These are phyloP conservation scores for Coptodon bakossiorum DNA, from an alignment of 2,113 vertebrate species.

Conservation along the genomic window DNA sequence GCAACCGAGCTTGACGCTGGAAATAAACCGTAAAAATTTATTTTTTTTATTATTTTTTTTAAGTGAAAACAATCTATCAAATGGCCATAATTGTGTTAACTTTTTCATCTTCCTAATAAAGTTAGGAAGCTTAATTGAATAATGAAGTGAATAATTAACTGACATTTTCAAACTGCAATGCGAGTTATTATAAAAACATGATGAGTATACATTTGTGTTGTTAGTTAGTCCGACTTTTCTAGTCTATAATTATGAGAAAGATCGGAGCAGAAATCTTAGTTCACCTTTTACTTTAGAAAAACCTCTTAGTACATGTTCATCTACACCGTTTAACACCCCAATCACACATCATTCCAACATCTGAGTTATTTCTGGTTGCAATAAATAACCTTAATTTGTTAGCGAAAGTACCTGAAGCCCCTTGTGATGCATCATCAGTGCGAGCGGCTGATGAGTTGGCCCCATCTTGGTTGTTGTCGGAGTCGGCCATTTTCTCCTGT, in stretches of 20 bases:
- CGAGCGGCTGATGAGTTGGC: constrained; percentile 92
- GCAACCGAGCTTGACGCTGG: constrained; percentile 96
- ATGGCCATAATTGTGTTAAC: neutral
- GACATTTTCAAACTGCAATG: neutral
- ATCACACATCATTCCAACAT: neutral
- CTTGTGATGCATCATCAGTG: constrained; percentile 94
- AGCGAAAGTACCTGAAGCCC: constrained; percentile 83
- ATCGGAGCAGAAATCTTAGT: neutral
- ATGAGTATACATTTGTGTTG: neutral
- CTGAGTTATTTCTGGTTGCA: neutral
- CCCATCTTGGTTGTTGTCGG: constrained; percentile 96
- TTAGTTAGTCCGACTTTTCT: neutral
- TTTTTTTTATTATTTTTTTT: neutral
- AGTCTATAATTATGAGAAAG: neutral
- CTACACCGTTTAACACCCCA: neutral
- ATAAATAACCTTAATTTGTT: neutral
- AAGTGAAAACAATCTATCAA: neutral
- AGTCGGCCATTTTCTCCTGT: constrained; percentile 99
- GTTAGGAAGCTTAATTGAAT: neutral
- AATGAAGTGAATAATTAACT: neutral
- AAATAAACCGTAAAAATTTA: neutral
- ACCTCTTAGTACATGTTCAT: neutral
- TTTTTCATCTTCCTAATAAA: neutral
- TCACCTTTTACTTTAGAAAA: neutral
- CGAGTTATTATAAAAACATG: neutral